These are phyloP conservation scores for Pseudococcus jackbeardsleyi DNA, from an alignment of 2,888 invertebrate genomes.

Conservation along the genomic window DNA sequence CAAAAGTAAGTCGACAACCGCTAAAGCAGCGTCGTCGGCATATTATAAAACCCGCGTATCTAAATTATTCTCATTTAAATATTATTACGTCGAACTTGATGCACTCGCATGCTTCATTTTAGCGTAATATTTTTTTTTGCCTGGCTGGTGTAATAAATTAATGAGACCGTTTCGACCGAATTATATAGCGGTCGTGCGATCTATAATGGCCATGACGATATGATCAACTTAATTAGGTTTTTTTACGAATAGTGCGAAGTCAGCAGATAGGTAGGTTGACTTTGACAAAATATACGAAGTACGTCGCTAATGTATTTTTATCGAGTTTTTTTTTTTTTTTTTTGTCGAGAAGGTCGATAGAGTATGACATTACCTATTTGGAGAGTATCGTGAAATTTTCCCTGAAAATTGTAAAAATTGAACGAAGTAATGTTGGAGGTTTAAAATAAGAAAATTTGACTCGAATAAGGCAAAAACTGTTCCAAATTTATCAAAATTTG, in stretches of 20 bases:
- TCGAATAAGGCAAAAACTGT: too few species aligned
- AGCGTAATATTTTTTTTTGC: slow-evolving; percentile 24
- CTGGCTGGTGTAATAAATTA: background rate
- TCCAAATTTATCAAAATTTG: too few species aligned
- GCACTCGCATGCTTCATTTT: slow-evolving; percentile 10
- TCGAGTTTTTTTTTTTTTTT: too few species aligned
- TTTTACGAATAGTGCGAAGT: background rate
- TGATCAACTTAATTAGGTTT: background rate
- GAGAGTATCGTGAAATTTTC: too few species aligned
- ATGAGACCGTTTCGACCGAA: slow-evolving; percentile 30
- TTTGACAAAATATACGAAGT: too few species aligned
- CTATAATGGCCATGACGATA: slow-evolving; percentile 17
- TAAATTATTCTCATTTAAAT: slow-evolving; percentile 36
- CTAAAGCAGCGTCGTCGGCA: background rate
- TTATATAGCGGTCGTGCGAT: slow-evolving; percentile 30
- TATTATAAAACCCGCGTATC: slow-evolving; percentile 20
- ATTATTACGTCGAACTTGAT: slow-evolving; percentile 49
- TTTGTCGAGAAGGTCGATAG: too few species aligned
- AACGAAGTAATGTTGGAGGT: background rate
- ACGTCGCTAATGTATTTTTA: too few species aligned
- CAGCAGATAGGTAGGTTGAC: background rate
- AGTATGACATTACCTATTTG: too few species aligned
- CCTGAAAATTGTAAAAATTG: too few species aligned
- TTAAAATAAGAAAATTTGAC: too few species aligned
- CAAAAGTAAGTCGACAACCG: background rate